These are phyloP conservation scores for Contarinia nasturtii DNA, from an alignment of 1,140 invertebrate genomes.

Conservation along the genomic window DNA sequence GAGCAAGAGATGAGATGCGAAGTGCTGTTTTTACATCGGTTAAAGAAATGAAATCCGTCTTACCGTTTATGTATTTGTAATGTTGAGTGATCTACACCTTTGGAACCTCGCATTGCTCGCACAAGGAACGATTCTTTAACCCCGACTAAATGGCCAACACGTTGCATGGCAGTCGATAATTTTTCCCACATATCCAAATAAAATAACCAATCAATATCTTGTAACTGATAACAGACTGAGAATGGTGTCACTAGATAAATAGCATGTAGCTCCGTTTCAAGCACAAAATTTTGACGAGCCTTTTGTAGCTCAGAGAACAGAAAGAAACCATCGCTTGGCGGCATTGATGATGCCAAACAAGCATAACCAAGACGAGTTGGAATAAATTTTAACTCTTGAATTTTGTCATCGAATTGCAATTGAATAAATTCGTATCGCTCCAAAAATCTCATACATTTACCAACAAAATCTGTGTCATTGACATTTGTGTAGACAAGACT, in stretches of 20 bases:
- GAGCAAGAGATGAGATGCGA: no score
- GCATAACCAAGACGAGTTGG: slow-evolving; percentile 79
- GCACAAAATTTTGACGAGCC: slow-evolving; percentile 72
- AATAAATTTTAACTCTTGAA: slow-evolving; percentile 34
- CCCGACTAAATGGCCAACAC: slow-evolving; percentile 80
- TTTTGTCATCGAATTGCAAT: slow-evolving; percentile 26
- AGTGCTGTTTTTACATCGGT: no score
- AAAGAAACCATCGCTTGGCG: slow-evolving; percentile 74
- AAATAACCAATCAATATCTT: slow-evolving; percentile 72
- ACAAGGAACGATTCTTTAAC: slow-evolving; percentile 78
- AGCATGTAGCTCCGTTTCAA: slow-evolving; percentile 89
- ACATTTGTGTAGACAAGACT: not conserved
- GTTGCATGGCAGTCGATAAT: slow-evolving; percentile 55
- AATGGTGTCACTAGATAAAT: slow-evolving; percentile 85
- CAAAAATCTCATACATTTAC: slow-evolving; percentile 26
- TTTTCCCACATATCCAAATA: slow-evolving; percentile 71
- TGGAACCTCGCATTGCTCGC: slow-evolving; percentile 48
- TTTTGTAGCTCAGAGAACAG: slow-evolving; percentile 81
- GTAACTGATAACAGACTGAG: slow-evolving; percentile 56
- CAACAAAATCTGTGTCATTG: slow-evolving; percentile 9
- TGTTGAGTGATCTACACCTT: slow-evolving; percentile 28
- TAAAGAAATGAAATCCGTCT: slow-evolving; percentile 4
- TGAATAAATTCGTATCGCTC: slow-evolving; percentile 36
- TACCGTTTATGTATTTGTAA: slow-evolving; percentile 36
- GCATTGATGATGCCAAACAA: slow-evolving; percentile 78